Evolutionary conservation across 2,888 invertebrate species (phyloP), one percentile per base, ranked within the genome.

Genomic region (Drosophila limbata): DNA sequence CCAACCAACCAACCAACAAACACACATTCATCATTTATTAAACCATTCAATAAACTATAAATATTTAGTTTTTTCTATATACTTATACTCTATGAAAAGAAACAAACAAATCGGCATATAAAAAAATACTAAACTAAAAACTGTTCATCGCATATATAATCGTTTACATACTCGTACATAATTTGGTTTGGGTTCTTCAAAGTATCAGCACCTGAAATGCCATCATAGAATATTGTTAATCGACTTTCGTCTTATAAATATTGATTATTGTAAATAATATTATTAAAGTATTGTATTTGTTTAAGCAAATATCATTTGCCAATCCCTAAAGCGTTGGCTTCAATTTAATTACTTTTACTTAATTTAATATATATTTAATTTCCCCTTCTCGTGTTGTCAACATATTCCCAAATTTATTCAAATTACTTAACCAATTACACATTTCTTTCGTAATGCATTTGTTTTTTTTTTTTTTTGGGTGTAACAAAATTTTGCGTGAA

Each of bases 401-500:
- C 42, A 44, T 51, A 15, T 59, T 57, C 21, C 52, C 52, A 69
- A 69, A 21, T 47, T 55, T 35, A 25, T 52, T 70, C 19, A 33
- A 59, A 53, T 59, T 57, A 57, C 35, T 42, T 45, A n/a, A 44
- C 45, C 28, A 33, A 39, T 60, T 47, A 33, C 37, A n/a, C 8
- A n/a, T 44, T 60, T 69, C 15, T 63, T 50, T 39, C 47, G 52
- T 37, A 64, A 64, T 53, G 21, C 21, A 19, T 42, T 21, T 11
- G 47, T 56, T 33, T 60, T 73, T 79, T 60, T 73, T 79, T 73
- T 77, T 83, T 91, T 90, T 90, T 90, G 91, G 90, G 90, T 91
- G 90, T 90, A 90, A 90, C 88, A 80, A 90, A 89, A 81, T 88
- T 88, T 84, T 75, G 84, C 83, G 86, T 84, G 67, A 69, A 63